Conservation (phyloP, 2,888 invertebrate species). For the Bombylius discolor region DNA sequence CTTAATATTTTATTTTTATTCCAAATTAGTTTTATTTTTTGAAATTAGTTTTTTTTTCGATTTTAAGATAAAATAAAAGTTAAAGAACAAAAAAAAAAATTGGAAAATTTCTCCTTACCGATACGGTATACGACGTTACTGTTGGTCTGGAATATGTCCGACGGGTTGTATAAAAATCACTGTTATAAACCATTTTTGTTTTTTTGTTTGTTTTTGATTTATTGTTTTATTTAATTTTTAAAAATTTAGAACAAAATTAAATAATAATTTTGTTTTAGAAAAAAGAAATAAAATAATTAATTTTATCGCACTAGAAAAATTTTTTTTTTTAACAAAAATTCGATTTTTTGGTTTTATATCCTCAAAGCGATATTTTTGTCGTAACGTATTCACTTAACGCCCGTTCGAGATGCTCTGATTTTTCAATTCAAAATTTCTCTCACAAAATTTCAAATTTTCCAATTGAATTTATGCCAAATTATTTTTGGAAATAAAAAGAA, state of each 20-base stretch:
- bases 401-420: slow-evolving; percentile 36
- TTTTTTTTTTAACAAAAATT: slow-evolving; percentile 3
- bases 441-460: slow-evolving; percentile 24
- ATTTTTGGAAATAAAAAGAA: slow-evolving; percentile 30
- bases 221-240: slow-evolving; percentile 12
- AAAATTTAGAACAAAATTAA: slow-evolving; percentile 10
- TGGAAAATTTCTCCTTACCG: slow-evolving; percentile 48
- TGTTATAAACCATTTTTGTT: slow-evolving; percentile 76
- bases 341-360: no score
- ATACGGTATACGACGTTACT: slow-evolving; percentile 59
- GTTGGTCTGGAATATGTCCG: slow-evolving; percentile 65
- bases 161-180: slow-evolving; percentile 82
- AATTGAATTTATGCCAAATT: slow-evolving; percentile 26
- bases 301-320: neutral
- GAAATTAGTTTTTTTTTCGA: no score
- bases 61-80: no score
- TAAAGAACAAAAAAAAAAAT: neutral
- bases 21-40: no score
- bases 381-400: slow-evolving; percentile 32
- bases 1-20: no score
- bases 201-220: slow-evolving; percentile 16
- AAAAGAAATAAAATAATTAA: no score
- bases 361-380: slow-evolving; percentile 1
- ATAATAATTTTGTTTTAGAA: no score
- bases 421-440: slow-evolving; percentile 18